A percentile compares a stretch with the other conserved stretches of the same genome.
Evolutionary conservation across 2,888 invertebrate genomes (phyloP).

Genomic region (Sinopyrophorus schimmeli): DNA sequence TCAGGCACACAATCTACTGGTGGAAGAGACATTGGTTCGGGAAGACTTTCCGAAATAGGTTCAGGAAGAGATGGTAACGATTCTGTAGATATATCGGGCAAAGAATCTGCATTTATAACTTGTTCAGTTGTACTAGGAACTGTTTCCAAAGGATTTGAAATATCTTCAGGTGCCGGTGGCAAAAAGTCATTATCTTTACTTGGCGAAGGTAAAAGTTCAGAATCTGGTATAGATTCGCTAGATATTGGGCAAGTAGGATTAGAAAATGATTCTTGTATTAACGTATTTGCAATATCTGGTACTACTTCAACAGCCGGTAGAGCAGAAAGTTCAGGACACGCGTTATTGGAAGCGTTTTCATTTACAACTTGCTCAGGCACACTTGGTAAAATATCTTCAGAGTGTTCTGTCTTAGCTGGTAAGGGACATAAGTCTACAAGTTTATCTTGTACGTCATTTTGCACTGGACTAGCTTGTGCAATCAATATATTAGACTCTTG

Average conservation of each 20-base stretch:
- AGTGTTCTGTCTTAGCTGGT: background rate
- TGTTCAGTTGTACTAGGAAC: slow-evolving; percentile 31
- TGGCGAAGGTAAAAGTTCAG: slow-evolving; percentile 18
- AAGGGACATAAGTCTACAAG: slow-evolving; percentile 1
- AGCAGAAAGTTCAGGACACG: too few relatives aligned
- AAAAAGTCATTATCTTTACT: slow-evolving; percentile 10
- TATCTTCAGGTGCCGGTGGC: slow-evolving; percentile 21
- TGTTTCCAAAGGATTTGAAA: slow-evolving; percentile 19
- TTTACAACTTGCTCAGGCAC: slow-evolving; percentile 7
- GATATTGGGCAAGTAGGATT: background rate
- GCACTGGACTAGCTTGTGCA: slow-evolving; percentile 19
- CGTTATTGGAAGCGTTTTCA: slow-evolving; percentile 2
- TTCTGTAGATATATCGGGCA: slow-evolving; percentile 54
- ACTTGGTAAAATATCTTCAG: too few relatives aligned
- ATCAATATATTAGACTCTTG: slow-evolving; percentile 3
- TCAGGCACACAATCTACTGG: slow-evolving; percentile 54
- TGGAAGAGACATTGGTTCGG: slow-evolving; percentile 54
- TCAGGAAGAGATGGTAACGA: slow-evolving; percentile 51
- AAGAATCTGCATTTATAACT: slow-evolving; percentile 51
- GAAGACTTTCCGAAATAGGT: slow-evolving; percentile 48
- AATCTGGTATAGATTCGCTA: background rate
- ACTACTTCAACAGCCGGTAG: too few relatives aligned
- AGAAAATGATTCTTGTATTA: slow-evolving; percentile 11
- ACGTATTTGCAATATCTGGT: slow-evolving; percentile 6
- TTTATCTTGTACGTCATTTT: background rate